Evolutionary conservation across 2,113 vertebrate species (phyloP).

Genomic region (Prionailurus viverrinus): DNA sequence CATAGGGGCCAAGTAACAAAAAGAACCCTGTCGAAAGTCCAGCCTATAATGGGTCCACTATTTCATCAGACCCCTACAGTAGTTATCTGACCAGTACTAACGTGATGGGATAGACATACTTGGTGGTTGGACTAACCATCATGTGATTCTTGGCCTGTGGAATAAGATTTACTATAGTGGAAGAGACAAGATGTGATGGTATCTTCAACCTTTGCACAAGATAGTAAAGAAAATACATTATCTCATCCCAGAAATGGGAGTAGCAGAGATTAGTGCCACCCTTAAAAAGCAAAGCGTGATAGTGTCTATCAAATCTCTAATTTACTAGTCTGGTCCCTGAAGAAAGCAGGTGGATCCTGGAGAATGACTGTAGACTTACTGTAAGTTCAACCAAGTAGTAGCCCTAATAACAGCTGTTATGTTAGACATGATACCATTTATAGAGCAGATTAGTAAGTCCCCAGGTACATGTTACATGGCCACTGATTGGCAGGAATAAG

Average conservation of each 20-base stretch:
- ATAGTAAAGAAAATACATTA: neutral
- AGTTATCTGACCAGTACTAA: neutral
- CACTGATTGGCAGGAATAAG: neutral
- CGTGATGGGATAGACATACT: neutral
- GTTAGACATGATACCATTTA: neutral
- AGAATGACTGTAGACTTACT: neutral
- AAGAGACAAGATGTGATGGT: neutral
- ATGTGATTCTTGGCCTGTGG: neutral
- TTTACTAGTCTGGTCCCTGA: neutral
- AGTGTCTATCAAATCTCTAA: neutral
- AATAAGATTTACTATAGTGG: neutral
- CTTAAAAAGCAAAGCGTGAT: neutral
- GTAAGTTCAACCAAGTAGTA: neutral
- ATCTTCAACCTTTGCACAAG: neutral
- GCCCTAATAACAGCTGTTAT: neutral
- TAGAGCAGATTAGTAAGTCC: neutral
- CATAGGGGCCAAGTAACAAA: neutral
- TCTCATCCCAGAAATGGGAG: neutral
- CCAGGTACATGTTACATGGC: neutral
- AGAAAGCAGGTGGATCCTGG: neutral
- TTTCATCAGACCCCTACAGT: neutral
- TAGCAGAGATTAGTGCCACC: neutral
- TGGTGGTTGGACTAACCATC: neutral
- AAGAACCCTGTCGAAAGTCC: neutral
- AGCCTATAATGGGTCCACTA: neutral